Percentiles rank a stretch among this genome's conserved stretches.
Conservation (phyloP, 1,140 invertebrate genomes). For the Ectropis grisescens region DNA sequence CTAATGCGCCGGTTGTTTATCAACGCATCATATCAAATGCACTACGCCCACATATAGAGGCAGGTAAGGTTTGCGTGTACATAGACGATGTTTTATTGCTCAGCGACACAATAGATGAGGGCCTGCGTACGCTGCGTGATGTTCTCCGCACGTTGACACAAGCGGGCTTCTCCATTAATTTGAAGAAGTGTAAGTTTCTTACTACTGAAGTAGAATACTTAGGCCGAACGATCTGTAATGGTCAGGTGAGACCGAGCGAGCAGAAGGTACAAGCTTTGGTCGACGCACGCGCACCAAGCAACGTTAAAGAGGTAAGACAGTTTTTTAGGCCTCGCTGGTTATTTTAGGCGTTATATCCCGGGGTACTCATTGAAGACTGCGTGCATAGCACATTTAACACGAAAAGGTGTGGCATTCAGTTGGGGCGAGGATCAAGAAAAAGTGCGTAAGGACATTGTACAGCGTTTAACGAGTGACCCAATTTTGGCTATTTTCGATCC, state of each 20-base stretch:
- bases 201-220: conserved; percentile 22
- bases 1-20: conserved; percentile 3
- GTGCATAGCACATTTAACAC: conserved; percentile 20
- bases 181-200: conserved; percentile 16
- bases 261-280: conserved; percentile 12
- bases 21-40: conserved; percentile 4
- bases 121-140: conserved; percentile 29
- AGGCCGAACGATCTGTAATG: conserved; percentile 10
- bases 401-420: conserved; percentile 12
- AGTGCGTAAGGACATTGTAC: conserved; percentile 19
- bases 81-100: conserved; percentile 54
- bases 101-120: conserved; percentile 32
- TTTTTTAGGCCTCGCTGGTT: conserved; percentile 17
- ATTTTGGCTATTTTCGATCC: conserved; percentile 25
- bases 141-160: conserved; percentile 16
- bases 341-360: conserved; percentile 26
- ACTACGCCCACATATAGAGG: not conserved
- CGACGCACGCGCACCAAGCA: conserved; percentile 21
- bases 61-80: conserved; percentile 5
- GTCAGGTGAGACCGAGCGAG: conserved; percentile 15
- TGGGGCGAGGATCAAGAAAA: conserved; percentile 20
- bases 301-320: conserved; percentile 21
- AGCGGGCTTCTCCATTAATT: conserved; percentile 18
- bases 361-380: conserved; percentile 17
- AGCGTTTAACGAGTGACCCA: conserved; percentile 15